Percentiles rank a stretch among this genome's conserved stretches.
Conservation (phyloP, 2,113 vertebrate genomes). For the Polypterus bichir region DNA sequence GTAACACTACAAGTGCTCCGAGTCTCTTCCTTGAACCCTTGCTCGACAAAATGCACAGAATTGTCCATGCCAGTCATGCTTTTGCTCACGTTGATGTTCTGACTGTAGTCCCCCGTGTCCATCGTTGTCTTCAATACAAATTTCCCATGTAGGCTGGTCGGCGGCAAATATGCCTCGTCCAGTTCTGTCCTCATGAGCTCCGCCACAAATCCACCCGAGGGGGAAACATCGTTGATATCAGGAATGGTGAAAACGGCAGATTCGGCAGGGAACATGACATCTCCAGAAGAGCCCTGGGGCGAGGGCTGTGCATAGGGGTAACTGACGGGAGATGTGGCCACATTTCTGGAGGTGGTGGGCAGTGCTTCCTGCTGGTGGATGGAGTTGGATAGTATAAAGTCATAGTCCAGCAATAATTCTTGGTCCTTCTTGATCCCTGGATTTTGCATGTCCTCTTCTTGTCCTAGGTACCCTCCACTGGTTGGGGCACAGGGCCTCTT, state of each 20-base stretch:
- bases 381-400: slow-evolving; percentile 88
- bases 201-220: slow-evolving; percentile 84
- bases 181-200: slow-evolving; percentile 86
- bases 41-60: slow-evolving; percentile 46
- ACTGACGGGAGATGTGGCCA: slow-evolving; percentile 47
- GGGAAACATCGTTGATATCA: slow-evolving; percentile 81
- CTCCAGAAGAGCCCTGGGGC: slow-evolving; percentile 40
- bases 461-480: slow-evolving; percentile 45
- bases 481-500: slow-evolving; percentile 58
- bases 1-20: slow-evolving; percentile 59
- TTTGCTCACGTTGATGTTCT: slow-evolving; percentile 58
- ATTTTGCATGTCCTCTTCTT: slow-evolving; percentile 37
- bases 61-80: slow-evolving; percentile 43
- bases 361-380: slow-evolving; percentile 66
- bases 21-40: slow-evolving; percentile 81
- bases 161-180: slow-evolving; percentile 80
- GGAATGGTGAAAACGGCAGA: slow-evolving; percentile 55
- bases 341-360: slow-evolving; percentile 35
- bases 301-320: slow-evolving; percentile 59
- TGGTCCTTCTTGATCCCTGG: slow-evolving; percentile 61
- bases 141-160: slow-evolving; percentile 67
- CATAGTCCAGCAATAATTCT: slow-evolving; percentile 81
- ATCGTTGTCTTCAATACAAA: slow-evolving; percentile 77
- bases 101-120: slow-evolving; percentile 69
- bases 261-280: slow-evolving; percentile 40